Conservation (phyloP, 1,140 invertebrate genomes). For the Cecropterus lyciades region DNA sequence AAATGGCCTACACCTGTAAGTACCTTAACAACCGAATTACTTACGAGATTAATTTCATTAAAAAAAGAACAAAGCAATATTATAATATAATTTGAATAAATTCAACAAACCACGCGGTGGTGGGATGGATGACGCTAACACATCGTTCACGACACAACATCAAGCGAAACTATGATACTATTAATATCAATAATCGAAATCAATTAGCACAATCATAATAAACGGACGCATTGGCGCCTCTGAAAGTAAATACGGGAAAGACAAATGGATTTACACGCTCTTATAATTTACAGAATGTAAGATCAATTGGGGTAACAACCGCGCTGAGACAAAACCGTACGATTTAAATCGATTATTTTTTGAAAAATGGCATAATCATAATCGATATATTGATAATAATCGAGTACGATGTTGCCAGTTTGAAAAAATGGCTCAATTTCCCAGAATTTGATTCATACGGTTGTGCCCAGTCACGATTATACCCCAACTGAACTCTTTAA, state of each 20-base stretch:
- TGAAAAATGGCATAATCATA: no score
- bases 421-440: no score
- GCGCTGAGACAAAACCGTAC: no score
- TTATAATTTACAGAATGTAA: constrained; percentile 74
- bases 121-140: constrained; percentile 11
- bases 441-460: no score
- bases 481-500: constrained; percentile 42
- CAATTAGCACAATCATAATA: constrained; percentile 47
- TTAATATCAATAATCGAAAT: constrained; percentile 43
- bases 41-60: constrained; percentile 46
- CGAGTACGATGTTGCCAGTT: no score
- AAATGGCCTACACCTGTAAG: constrained; percentile 54
- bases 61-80: constrained; percentile 47
- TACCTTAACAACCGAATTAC: constrained; percentile 60
- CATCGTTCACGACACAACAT: constrained; percentile 48
- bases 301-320: neutral
- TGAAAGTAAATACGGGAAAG: constrained; percentile 70
- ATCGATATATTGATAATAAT: no score
- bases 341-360: no score
- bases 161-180: constrained; percentile 41
- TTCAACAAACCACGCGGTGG: constrained; percentile 28
- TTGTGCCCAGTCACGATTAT: no score
- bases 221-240: constrained; percentile 45
- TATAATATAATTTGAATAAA: constrained; percentile 28
- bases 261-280: constrained; percentile 81